phyloP scores from a whole-genome alignment of 1,140 invertebrate genomes.

The Pseudomyrmex sp. region DNA sequence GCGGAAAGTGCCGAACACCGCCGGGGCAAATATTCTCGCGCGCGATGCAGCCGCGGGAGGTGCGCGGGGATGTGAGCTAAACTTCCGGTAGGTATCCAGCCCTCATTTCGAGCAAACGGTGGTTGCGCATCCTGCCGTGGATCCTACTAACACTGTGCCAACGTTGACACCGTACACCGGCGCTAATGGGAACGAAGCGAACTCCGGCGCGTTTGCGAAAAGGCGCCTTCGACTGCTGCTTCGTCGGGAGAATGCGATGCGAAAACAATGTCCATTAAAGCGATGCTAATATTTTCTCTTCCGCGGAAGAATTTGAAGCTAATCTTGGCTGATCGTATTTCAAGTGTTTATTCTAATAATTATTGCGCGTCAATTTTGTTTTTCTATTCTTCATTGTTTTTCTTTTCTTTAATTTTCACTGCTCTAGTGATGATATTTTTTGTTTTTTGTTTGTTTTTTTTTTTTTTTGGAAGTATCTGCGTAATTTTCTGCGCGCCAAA shows the following conservation, averaged over 20 bases:
- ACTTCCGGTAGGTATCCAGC: conserved; percentile 70
- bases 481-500: not conserved
- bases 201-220: not conserved
- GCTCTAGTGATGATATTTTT: not conserved
- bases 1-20: conserved; percentile 73
- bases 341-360: not conserved
- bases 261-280: not conserved
- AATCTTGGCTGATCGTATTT: not conserved
- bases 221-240: not conserved
- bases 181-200: conserved; percentile 43
- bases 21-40: conserved; percentile 76
- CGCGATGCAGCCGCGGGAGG: conserved; percentile 20
- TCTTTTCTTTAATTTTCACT: not conserved
- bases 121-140: conserved; percentile 42
- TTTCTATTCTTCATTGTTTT: not conserved
- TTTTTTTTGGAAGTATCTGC: not conserved
- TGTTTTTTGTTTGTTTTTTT: too few relatives aligned
- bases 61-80: conserved; percentile 44
- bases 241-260: not conserved
- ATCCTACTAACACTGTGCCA: conserved; percentile 7
- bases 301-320: not conserved
- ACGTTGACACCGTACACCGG: not conserved
- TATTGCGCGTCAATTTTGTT: not conserved
- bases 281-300: not conserved
- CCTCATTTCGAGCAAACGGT: conserved; percentile 56